Percentiles rank a stretch among this genome's conserved stretches.
phyloP scores from a whole-genome alignment of 2,797 vertebrate species.

The Poecile montanus region DNA sequence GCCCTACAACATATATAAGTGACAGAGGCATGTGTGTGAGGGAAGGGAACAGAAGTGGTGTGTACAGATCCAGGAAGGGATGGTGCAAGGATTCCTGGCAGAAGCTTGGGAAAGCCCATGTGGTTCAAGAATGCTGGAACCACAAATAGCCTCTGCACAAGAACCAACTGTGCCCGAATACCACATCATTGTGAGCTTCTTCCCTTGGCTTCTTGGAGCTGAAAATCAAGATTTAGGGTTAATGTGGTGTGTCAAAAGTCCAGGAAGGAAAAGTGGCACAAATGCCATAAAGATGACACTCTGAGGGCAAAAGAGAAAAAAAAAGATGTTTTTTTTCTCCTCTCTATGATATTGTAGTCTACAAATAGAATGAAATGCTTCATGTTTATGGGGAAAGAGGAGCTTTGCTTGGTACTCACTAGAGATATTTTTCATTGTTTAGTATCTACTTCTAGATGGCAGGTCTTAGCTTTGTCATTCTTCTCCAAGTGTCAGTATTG shows the following conservation, averaged over 20 bases:
- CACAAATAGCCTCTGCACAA: not conserved
- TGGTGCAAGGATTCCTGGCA: not conserved
- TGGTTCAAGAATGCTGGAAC: not conserved
- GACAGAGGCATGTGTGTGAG: not conserved
- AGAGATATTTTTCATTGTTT: not conserved
- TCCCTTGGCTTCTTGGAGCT: not conserved
- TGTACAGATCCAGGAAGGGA: not conserved
- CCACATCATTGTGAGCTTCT: not conserved
- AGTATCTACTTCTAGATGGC: not conserved
- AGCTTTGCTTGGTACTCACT: not conserved
- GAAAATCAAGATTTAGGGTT: not conserved
- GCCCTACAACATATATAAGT: not conserved
- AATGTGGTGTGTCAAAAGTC: not conserved
- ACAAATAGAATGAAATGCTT: not conserved
- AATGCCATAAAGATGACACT: not conserved
- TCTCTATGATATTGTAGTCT: not conserved
- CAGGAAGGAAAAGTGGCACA: not conserved
- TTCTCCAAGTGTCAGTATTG: not conserved
- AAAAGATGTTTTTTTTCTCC: fast-evolving
- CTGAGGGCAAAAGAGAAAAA: not conserved
- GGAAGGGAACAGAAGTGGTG: not conserved
- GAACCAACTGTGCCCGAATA: not conserved
- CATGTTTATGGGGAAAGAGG: not conserved
- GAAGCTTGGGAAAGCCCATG: not conserved
- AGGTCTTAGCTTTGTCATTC: not conserved